Percentiles rank a stretch among this genome's conserved stretches.
phyloP scores from a whole-genome alignment of 2,888 invertebrate species.

The Stenchaetothrips biformis region DNA sequence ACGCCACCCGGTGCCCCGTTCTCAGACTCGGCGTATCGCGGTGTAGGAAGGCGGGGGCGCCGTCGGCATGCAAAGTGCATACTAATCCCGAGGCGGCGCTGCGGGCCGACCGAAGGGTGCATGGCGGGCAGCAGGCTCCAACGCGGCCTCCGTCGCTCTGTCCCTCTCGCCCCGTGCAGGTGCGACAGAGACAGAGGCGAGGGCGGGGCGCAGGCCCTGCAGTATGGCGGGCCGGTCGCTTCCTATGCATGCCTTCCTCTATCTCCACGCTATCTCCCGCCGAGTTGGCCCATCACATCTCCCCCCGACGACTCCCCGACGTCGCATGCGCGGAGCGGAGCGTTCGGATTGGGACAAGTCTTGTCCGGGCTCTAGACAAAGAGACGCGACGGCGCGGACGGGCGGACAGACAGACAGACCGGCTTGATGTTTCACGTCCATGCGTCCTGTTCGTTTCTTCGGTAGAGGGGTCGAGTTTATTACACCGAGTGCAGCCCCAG shows the following conservation, averaged over 20 bases:
- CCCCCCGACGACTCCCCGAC: not conserved
- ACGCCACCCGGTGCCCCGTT: no score
- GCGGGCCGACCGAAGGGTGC: not conserved
- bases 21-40: no score
- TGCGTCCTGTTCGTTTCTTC: not conserved
- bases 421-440: not conserved
- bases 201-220: not conserved
- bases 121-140: not conserved
- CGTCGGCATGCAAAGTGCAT: conserved; percentile 14
- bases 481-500: not conserved
- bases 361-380: not conserved
- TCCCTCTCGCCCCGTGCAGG: not conserved
- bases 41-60: no score
- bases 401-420: not conserved
- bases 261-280: not conserved
- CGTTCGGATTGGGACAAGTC: not conserved
- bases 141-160: not conserved
- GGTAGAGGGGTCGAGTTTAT: conserved; percentile 8
- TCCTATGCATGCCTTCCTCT: conserved; percentile 3
- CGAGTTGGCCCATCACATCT: not conserved
- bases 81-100: conserved; percentile 3
- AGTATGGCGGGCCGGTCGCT: not conserved
- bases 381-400: not conserved
- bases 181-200: no score
- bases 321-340: not conserved